Evolutionary conservation across 2,888 invertebrate species (phyloP), one percentile per base, ranked within the genome.

Genomic region (Drosophila yooni): DNA sequence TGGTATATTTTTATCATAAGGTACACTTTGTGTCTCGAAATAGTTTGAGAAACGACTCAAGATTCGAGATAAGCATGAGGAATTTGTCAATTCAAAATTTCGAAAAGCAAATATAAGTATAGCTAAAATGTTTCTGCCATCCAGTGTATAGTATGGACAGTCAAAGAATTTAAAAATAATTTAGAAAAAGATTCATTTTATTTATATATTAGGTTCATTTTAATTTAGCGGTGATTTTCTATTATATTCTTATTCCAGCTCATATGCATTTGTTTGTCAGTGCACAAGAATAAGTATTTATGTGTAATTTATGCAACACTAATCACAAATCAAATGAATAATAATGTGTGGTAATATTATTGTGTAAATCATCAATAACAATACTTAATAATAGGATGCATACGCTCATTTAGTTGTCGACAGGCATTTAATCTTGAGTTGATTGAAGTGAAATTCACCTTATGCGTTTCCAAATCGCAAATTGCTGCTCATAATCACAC

Each of bases 401-500:
- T 43, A 43, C 61, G 68, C 5, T 36, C 18, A 2, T 29, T 38
- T 31, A 25, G 38, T 21, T 38, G 25, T 11, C 21, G 25, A 36
- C 34, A 36, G 38, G 29, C 7, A 29, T 27, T 62, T 21, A 69
- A 67, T 63, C 63, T 54, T 25, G 33, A 46, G 46, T 38, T 46
- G 40, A 64, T 48, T 67, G 53, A 48, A 69, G 27, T 73, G 66
- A 61, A 78, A 69, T 70, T 68, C n/a, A 56, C n/a, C 25, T 40
- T 48, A 70, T 66, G 58, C 59, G 61, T 50, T 69, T 61, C 34
- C 15, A 61, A 66, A 75, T 72, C 61, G 67, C 38, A 70, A 61
- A 65, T 51, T 56, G 31, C 36, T n/a, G 11, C 27, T 46, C 10
- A 43, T 52, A 69, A 51, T 64, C 51, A 31, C 27, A 54, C 43